These are phyloP conservation scores for Ceyx erithaca DNA, from an alignment of 2,797 vertebrate species.

Conservation along the genomic window DNA sequence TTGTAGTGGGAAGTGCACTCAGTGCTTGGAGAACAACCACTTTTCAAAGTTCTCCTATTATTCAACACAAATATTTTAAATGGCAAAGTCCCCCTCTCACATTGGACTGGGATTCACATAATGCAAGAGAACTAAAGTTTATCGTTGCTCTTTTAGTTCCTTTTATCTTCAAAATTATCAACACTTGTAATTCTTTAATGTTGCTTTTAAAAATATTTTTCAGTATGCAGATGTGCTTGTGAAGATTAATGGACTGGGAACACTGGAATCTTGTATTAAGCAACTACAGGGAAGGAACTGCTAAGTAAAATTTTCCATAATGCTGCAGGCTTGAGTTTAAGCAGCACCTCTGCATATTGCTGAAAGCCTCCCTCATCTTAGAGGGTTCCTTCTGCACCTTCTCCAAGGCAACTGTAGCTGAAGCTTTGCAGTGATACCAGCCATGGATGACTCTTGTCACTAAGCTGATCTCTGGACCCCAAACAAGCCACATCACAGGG, in stretches of 20 bases:
- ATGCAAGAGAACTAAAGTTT: not conserved
- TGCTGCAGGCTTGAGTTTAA: not conserved
- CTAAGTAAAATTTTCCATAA: slow-evolving; percentile 31
- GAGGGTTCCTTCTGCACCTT: not conserved
- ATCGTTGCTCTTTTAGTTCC: not conserved
- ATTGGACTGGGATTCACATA: not conserved
- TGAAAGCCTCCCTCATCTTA: not conserved
- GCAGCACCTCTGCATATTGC: not conserved
- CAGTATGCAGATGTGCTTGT: slow-evolving; percentile 38
- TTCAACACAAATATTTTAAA: slow-evolving; percentile 19
- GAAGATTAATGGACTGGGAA: slow-evolving; percentile 56
- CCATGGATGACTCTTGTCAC: not conserved
- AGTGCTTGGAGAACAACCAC: not conserved
- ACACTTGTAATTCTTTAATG: not conserved
- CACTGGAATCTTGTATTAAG: slow-evolving; percentile 49
- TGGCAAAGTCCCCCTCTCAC: slow-evolving; percentile 15
- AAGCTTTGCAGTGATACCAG: not conserved
- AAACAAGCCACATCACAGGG: not conserved
- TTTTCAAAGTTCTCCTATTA: not conserved
- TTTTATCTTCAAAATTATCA: slow-evolving; percentile 55
- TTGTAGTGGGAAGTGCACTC: not conserved
- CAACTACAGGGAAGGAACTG: slow-evolving; percentile 11
- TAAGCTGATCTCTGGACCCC: not conserved
- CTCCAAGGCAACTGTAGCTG: not conserved
- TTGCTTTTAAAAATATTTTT: slow-evolving; percentile 44